Evolutionary conservation across 2,113 vertebrate genomes (phyloP).

Genomic region (Vanacampus margaritifer): DNA sequence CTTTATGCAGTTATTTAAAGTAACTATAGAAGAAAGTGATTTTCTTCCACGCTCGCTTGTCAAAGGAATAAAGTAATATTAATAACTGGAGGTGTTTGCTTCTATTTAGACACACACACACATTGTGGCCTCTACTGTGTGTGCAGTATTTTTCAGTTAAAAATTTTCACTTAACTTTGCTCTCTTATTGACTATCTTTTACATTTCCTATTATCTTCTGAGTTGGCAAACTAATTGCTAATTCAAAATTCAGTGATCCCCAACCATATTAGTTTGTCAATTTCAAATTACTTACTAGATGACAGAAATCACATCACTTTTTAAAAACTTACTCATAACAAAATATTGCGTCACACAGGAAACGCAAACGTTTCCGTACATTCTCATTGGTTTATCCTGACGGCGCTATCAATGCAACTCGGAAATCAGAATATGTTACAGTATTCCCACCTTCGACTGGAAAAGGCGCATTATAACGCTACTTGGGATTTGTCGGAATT

Average conservation of each 20-base stretch:
- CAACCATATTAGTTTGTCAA: too few species aligned
- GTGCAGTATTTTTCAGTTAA: not conserved
- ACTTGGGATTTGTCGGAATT: not conserved
- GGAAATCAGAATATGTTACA: not conserved
- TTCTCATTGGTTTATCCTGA: not conserved
- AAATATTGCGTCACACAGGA: not conserved
- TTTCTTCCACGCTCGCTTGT: slow-evolving; percentile 68
- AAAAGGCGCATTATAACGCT: not conserved
- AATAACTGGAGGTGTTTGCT: slow-evolving; percentile 24
- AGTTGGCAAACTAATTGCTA: too few species aligned
- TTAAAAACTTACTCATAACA: too few species aligned
- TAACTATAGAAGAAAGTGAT: slow-evolving; percentile 60
- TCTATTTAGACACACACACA: not conserved
- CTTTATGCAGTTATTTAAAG: slow-evolving; percentile 67
- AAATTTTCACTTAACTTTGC: too few species aligned
- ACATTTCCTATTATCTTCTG: too few species aligned
- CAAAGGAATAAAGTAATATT: slow-evolving; percentile 75
- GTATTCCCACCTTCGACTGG: not conserved
- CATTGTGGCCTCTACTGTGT: not conserved
- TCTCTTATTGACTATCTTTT: too few species aligned
- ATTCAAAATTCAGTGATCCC: too few species aligned
- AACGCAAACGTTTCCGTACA: not conserved
- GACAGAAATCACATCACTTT: too few species aligned
- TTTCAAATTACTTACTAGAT: too few species aligned
- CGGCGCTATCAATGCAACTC: not conserved